phyloP scores from a whole-genome alignment of 2,797 vertebrate genomes.

The Taeniopygia guttata region DNA sequence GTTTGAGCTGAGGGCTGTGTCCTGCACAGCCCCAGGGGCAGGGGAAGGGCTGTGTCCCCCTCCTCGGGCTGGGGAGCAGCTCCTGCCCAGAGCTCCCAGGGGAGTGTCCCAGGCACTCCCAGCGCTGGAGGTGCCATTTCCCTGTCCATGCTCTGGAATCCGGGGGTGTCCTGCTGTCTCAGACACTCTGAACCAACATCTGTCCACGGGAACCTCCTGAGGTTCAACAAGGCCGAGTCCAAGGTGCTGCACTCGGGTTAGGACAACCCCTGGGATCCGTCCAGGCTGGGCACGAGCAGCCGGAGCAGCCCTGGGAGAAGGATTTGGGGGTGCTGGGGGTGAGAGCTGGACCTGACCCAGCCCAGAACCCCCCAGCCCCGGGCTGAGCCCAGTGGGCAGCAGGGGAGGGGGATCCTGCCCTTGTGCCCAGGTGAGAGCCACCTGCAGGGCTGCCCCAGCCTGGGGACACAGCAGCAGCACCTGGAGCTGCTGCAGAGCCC shows the following conservation, averaged over 20 bases:
- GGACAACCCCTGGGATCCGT: not conserved
- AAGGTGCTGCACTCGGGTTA: not conserved
- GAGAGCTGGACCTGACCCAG: not conserved
- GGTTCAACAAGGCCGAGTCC: not conserved
- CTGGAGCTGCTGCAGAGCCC: not conserved
- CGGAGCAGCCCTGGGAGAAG: not conserved
- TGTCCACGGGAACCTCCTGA: not conserved
- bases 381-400: not conserved
- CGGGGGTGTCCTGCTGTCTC: not conserved
- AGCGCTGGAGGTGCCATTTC: not conserved
- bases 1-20: not conserved
- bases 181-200: rapidly evolving
- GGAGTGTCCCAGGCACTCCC: not conserved
- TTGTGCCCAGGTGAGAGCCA: not conserved
- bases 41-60: not conserved
- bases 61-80: not conserved
- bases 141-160: not conserved
- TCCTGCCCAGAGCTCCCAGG: not conserved
- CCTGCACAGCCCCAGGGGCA: not conserved
- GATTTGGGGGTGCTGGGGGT: not conserved
- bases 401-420: rapidly evolving
- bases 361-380: not conserved
- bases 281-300: not conserved
- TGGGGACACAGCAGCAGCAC: not conserved
- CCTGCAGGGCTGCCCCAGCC: not conserved